Conservation (phyloP, 2,113 vertebrate species). For the Prunella fulvescens region DNA sequence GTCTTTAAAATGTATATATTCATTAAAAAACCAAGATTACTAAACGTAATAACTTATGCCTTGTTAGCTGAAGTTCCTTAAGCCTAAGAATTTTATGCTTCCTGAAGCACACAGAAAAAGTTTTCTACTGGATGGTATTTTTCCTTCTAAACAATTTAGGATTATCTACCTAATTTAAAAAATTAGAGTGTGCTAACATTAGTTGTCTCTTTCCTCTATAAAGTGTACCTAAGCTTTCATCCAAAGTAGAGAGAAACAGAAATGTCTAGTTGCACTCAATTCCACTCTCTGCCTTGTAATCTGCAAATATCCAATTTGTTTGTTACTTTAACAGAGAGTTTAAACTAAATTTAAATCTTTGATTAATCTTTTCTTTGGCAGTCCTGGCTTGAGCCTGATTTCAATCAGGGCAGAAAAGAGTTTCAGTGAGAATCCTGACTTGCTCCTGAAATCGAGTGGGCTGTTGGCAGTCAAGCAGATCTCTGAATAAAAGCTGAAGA, state of each 20-base stretch:
- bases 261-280: neutral
- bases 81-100: neutral
- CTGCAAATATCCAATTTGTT: neutral
- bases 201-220: neutral
- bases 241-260: neutral
- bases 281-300: neutral
- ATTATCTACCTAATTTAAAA: neutral
- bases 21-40: neutral
- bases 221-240: neutral
- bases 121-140: neutral
- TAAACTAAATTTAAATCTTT: neutral
- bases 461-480: neutral
- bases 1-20: neutral
- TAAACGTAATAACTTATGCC: neutral
- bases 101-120: neutral
- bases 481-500: neutral
- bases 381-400: neutral
- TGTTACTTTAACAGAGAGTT: neutral
- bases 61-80: neutral
- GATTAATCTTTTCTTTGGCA: neutral
- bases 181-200: neutral
- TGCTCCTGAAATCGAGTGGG: neutral
- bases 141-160: neutral
- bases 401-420: neutral
- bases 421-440: neutral